Percentiles rank a stretch among this genome's conserved stretches.
These are phyloP conservation scores for Seriola quinqueradiata DNA, from an alignment of 2,113 vertebrate species.

Conservation along the genomic window DNA sequence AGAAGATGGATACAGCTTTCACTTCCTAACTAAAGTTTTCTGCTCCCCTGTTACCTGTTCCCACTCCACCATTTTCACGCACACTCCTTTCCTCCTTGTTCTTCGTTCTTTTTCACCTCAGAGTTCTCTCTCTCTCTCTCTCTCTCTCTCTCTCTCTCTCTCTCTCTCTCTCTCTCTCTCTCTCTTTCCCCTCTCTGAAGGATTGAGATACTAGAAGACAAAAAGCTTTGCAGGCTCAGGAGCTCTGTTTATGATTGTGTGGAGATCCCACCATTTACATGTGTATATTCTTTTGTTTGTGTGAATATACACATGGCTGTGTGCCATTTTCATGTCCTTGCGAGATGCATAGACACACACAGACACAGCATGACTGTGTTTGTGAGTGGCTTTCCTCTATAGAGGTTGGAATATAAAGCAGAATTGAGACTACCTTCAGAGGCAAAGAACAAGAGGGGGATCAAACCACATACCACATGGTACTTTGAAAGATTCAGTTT, in stretches of 20 bases:
- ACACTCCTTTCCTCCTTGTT: not conserved
- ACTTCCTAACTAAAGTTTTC: not conserved
- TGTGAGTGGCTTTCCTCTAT: slow-evolving; percentile 18
- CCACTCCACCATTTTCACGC: not conserved
- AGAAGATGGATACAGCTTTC: slow-evolving; percentile 7
- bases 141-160: not conserved
- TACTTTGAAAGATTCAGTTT: slow-evolving; percentile 42
- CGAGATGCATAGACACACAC: not conserved
- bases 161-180: not conserved
- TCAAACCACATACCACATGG: slow-evolving; percentile 38
- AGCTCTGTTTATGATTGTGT: slow-evolving; percentile 18
- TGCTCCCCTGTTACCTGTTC: not conserved
- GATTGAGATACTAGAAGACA: slow-evolving; percentile 31
- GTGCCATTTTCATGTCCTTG: slow-evolving; percentile 9
- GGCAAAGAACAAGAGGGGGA: slow-evolving; percentile 46
- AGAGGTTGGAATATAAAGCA: slow-evolving; percentile 38
- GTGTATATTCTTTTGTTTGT: slow-evolving; percentile 2
- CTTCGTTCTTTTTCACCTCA: not conserved
- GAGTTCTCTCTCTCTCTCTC: too few relatives aligned
- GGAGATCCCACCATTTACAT: not conserved
- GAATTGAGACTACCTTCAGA: slow-evolving; percentile 49
- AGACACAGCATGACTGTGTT: not conserved
- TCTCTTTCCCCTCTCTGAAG: not conserved
- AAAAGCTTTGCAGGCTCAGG: slow-evolving; percentile 27
- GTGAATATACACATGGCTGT: not conserved